Base-by-base conservation (phyloP, 2,888 invertebrate genomes). In the Idaea biselata region DNA sequence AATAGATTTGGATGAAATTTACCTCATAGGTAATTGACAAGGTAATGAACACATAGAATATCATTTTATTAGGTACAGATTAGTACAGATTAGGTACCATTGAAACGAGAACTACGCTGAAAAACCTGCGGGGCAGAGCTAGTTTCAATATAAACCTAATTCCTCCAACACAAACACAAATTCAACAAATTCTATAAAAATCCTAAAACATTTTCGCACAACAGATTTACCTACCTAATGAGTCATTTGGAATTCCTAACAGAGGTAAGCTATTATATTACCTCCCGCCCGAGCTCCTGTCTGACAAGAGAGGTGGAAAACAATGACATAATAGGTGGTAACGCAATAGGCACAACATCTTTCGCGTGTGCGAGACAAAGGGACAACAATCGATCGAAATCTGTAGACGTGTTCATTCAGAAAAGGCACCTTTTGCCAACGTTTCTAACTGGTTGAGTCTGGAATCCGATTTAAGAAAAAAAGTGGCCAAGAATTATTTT, bases 281-380 rank as follows among this genome's bases (percentile, higher is more conserved):
- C 44, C 44, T 44, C 44, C 44, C 14, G 44, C 44, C 44, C 14
- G 44, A 25, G 25, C 44, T 44, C 44, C 44, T 44, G 44, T 14
- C 44, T 44, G 44, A 44, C 44, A 44, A 14, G 44, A 7, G 44
- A 44, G 44, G 44, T 8, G 44, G 44, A 14, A 44, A 44, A 44
- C 44, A 44, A 44, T 44, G 44, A 44, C 44, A 44, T 44, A 44
- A 44, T 44, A 44, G 44, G 44, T 44, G 44, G 44, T 44, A 44
- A 44, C 44, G 44, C 44, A 44, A 33, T 16, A 18, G 18, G 55
- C 55, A 18, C 44, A 44, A 44, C 44, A 44, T 44, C 44, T 74
- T 78, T 77, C 72, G 77, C 77, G 65, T 68, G 72, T 73, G 67
- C 71, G 74, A 77, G 76, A 80, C 81, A 80, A 81, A 72, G 70